Conservation (phyloP, 2,888 invertebrate genomes). For the Pseudoips prasinana region DNA sequence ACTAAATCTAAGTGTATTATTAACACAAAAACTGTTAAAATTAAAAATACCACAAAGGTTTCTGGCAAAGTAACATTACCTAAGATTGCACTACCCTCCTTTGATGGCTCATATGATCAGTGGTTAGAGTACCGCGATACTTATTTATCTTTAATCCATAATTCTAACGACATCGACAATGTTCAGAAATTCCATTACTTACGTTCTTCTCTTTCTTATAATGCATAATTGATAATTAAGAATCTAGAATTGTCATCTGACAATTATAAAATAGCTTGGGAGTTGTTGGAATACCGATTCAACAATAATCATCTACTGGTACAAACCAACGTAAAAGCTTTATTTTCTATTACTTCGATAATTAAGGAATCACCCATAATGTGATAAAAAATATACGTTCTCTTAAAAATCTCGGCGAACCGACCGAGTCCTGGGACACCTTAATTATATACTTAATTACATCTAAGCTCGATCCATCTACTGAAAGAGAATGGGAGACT, state of each 20-base stretch:
- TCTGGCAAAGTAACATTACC: too few species aligned
- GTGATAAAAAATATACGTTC: neutral
- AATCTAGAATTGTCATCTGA: neutral
- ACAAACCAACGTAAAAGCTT: too few species aligned
- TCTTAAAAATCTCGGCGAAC: too few species aligned
- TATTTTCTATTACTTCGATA: neutral
- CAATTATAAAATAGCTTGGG: too few species aligned
- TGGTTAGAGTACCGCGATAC: too few species aligned
- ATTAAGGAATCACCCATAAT: neutral
- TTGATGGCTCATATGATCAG: too few species aligned
- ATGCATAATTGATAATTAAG: neutral
- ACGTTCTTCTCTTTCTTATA: neutral
- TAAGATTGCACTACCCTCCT: too few species aligned
- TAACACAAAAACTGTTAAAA: too few species aligned
- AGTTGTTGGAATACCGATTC: neutral
- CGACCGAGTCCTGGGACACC: too few species aligned
- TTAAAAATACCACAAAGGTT: too few species aligned
- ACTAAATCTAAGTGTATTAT: too few species aligned
- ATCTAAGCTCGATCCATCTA: constrained; percentile 6
- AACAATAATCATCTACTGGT: neutral
- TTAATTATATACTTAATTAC: neutral
- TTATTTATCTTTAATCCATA: neutral
- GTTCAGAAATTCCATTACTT: too few species aligned
- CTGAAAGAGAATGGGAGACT: neutral
- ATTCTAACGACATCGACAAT: neutral